Base-by-base conservation (phyloP, 2,797 vertebrate species). In the Pristis pectinata region DNA sequence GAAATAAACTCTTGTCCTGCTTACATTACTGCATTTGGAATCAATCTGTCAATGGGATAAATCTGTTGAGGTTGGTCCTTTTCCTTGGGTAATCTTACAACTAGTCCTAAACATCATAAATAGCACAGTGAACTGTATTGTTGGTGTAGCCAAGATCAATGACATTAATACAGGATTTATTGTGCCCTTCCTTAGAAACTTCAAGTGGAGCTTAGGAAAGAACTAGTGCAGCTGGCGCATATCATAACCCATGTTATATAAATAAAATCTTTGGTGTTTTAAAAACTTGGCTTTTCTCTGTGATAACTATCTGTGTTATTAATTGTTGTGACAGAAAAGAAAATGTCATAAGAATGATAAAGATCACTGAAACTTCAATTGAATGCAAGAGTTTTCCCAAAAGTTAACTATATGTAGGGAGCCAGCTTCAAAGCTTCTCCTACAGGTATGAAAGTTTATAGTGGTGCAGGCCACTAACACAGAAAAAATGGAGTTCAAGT, bases 261-360 rank as follows among this genome's bases (percentile, higher is more conserved):
- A 94, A 94, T 94, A 76, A 94, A 27, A 93, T 70, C 61, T 30
- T 17, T 70, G 67, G 91, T 13, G 27, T 53, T 56, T 94, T 74
- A 41, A 49, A 94, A 94, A 53, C 92, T 94, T 94, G 70, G 70
- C 70, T 74, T 74, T 76, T 53, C 41, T 19, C 70, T 53, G 41
- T 3, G 70, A 94, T 94, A 53, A 93, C 44, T 76, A 94, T 94
- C 92, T 53, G 67, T 30, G 15, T 94, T 94, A 94, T 94, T 94
- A 94, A 94, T 94, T 49, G 70, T 74, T 56, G 41, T 76, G 70
- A 53, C 92, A 93, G 19, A 67, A 93, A 41, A 72, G 41, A 94
- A 87, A 74, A 94, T 34, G 72, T 67, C 70, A 56, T 76, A 94
- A 76, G 67, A 72, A 72, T 93, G 92, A 94, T 94, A 94, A 74